Base-by-base conservation (phyloP, 2,888 invertebrate genomes). In the Agriopis leucophaearia region DNA sequence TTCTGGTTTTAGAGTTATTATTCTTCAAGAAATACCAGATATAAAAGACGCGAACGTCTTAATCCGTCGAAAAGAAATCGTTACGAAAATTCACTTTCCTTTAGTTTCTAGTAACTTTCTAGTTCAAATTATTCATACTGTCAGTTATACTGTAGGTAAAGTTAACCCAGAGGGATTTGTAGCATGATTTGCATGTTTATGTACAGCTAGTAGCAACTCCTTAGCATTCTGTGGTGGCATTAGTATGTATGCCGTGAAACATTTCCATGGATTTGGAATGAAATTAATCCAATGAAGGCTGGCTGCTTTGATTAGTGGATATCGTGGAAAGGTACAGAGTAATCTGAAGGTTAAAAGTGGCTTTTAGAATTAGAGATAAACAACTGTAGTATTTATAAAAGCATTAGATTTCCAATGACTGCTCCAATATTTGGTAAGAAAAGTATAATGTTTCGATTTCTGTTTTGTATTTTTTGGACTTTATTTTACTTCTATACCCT, bases 141-240 rank as follows among this genome's bases (percentile, higher is more conserved):
- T 16, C n/a, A 38, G 16, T 35, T 42, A 45, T 13, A 47, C 13
- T 54, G 52, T 62, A 63, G 27, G 10, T 8, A 56, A 40, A 61
- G 51, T 60, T 45, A 79, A 79, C 80, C 83, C 63, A 72, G 76
- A 77, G 83, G 80, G 80, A 82, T 80, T 82, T 76, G 76, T 79
- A 76, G 75, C 77, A 78, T 71, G 73, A 83, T 84, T 84, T 83
- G 79, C 83, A 84, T 84, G 81, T 84, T 84, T 83, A 83, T 83
- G 77, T 79, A 66, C 47, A 70, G 54, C 70, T 65, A 76, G 16
- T 70, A 77, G 73, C 72, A 74, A 68, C 68, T 68, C 44, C 55
- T 68, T 56, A 64, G 18, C 45, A 60, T 64, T 64, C 60, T 64
- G 68, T 60, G 76, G 74, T 76, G 72, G 74, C 70, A 83, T 81